phyloP scores from a whole-genome alignment of 2,113 vertebrate genomes.

The Odontophorus gujanensis region DNA sequence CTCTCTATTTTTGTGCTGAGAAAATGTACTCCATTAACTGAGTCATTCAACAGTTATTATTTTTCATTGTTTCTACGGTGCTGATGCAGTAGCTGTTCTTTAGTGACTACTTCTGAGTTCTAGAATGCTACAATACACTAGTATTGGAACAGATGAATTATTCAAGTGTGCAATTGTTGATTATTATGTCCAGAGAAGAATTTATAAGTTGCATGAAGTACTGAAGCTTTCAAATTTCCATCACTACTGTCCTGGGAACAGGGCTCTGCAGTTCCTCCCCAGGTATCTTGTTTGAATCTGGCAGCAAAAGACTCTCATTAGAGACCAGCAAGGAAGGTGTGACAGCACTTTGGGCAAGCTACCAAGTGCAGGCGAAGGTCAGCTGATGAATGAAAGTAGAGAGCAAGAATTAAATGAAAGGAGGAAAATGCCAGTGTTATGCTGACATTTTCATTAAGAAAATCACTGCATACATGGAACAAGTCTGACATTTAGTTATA shows the following conservation, averaged over 20 bases:
- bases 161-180: not conserved
- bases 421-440: conserved; percentile 54
- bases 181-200: not conserved
- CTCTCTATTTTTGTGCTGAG: not conserved
- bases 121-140: not conserved
- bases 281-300: conserved; percentile 10
- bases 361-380: conserved; percentile 60
- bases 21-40: not conserved
- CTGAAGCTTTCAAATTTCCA: not conserved
- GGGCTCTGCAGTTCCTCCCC: not conserved
- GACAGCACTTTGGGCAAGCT: conserved; percentile 60
- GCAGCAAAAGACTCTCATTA: conserved; percentile 24
- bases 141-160: not conserved
- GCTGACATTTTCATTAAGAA: conserved; percentile 72
- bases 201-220: not conserved
- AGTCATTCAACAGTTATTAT: not conserved
- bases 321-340: conserved; percentile 39
- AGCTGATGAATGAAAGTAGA: conserved; percentile 18
- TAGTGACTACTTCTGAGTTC: not conserved
- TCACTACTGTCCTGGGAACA: not conserved
- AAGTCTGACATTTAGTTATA: conserved; percentile 62
- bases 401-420: conserved; percentile 51
- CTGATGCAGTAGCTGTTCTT: not conserved
- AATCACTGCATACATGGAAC: conserved; percentile 57
- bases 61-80: not conserved